Base-by-base conservation (phyloP, 1,140 invertebrate species). In the Trichoplusia ni region DNA sequence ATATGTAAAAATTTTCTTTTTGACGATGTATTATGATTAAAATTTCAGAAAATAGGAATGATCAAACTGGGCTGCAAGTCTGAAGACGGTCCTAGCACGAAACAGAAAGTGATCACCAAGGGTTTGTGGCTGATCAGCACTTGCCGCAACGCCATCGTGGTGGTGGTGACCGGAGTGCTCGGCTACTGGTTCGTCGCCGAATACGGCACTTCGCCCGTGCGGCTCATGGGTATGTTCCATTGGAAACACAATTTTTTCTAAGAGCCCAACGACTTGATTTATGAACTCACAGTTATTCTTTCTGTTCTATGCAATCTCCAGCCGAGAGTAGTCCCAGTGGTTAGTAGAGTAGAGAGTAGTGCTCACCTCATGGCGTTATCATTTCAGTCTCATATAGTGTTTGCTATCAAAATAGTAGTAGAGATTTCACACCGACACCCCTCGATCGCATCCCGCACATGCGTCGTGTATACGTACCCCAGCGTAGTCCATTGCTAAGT, bases 81-180 rank as follows among this genome's bases (percentile, higher is more conserved):
- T 0, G 87, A 92, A 31, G 84, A 91, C 13, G 78, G 86, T 1
- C 85, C 86, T 46, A 92, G 88, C 6, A 87, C 86, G 1, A 73
- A 91, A 23, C 92, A 92, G 56, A 78, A 76, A 25, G 75, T 86
- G 5, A 35, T 93, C 3, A 94, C 90, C 31, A 92, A 92, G 63
- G 72, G 89, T 0, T 70, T 94, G 59, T 95, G 94, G 93, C 90
- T 95, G 54, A 58, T 94, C 46, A 93, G 92, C 27, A 94, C 95
- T 0, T 93, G 94, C 13, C 92, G 96, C 35, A 97, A 97, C 82
- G 95, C 95, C 2, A 92, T 96, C 16, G 92, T 96, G 0, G 95
- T 97, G 0, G 91, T 96, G n/a, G 65, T 92, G 2, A 93, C 93
- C 66, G 93, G 94, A 0, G 72, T 90, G 4, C 84, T 94, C 9